These are phyloP conservation scores for Phodopus roborovskii DNA, from an alignment of 2,113 vertebrate species.

Conservation along the genomic window DNA sequence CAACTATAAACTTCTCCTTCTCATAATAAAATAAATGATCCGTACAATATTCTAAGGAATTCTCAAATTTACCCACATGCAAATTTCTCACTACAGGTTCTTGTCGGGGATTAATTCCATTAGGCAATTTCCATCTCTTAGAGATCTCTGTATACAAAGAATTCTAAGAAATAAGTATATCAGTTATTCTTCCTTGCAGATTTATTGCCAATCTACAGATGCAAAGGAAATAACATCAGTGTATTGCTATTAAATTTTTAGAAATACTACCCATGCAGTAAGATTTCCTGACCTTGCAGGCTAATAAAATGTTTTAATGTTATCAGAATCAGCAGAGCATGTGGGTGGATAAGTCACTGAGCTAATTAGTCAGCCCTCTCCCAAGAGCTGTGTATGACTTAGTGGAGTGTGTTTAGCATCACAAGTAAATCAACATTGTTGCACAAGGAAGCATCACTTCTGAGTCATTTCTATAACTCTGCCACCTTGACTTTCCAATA, in stretches of 20 bases:
- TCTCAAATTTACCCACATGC: background rate
- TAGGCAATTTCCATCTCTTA: conserved; percentile 4
- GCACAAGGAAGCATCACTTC: conserved; percentile 57
- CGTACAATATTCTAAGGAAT: background rate
- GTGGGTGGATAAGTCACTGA: conserved; percentile 74
- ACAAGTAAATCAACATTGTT: conserved; percentile 77
- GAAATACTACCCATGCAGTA: conserved; percentile 72
- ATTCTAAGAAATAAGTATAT: conserved; percentile 43
- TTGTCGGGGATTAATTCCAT: background rate
- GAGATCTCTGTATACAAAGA: conserved; percentile 23
- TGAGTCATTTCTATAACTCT: conserved; percentile 75
- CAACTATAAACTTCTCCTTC: background rate
- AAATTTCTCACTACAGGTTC: conserved; percentile 1
- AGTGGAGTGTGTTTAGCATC: conserved; percentile 73
- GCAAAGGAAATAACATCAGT: conserved; percentile 61
- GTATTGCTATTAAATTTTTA: conserved; percentile 69
- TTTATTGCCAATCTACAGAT: conserved; percentile 57
- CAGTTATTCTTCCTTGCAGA: conserved; percentile 57
- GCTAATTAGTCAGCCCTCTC: conserved; percentile 79
- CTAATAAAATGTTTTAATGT: conserved; percentile 81
- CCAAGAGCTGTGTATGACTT: conserved; percentile 67
- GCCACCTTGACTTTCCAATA: conserved; percentile 78
- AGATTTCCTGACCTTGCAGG: conserved; percentile 78
- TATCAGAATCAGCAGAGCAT: conserved; percentile 75
- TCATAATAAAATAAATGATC: background rate